A percentile compares a stretch with the other conserved stretches of the same genome.
phyloP scores from a whole-genome alignment of 2,888 invertebrate species.

The Meloe dianella region DNA sequence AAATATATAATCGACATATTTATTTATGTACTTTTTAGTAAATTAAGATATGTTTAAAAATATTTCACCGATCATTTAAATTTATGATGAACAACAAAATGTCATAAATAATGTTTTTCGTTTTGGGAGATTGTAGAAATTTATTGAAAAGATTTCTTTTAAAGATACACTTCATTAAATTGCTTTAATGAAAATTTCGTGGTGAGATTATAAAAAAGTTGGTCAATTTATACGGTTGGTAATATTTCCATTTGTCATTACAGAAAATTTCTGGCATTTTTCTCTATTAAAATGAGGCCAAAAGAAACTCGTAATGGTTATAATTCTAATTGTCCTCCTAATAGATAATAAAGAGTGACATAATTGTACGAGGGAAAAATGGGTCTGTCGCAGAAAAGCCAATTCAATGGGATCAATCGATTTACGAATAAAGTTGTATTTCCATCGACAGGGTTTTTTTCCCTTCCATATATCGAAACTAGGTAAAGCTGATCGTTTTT shows the following conservation, averaged over 20 bases:
- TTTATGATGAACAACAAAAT: neutral
- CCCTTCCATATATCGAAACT: neutral
- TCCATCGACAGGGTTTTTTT: neutral
- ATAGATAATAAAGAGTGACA: neutral
- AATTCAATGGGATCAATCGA: neutral
- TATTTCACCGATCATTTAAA: neutral
- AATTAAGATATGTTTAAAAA: neutral
- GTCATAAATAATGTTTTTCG: neutral
- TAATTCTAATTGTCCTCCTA: neutral
- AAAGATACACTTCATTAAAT: conserved; percentile 1
- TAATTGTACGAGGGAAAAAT: neutral
- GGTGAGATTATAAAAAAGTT: neutral
- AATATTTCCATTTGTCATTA: neutral
- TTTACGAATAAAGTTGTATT: neutral
- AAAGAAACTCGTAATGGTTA: neutral
- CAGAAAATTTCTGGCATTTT: neutral
- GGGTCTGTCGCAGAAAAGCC: neutral
- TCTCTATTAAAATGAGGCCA: neutral
- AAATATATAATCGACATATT: neutral
- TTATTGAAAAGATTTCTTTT: neutral
- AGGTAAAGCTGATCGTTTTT: neutral
- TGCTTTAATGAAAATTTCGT: neutral
- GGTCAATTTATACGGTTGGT: neutral
- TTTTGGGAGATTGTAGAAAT: neutral
- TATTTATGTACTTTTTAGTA: neutral